phyloP scores from a whole-genome alignment of 2,113 vertebrate species.

The Siphamia tubifer region DNA sequence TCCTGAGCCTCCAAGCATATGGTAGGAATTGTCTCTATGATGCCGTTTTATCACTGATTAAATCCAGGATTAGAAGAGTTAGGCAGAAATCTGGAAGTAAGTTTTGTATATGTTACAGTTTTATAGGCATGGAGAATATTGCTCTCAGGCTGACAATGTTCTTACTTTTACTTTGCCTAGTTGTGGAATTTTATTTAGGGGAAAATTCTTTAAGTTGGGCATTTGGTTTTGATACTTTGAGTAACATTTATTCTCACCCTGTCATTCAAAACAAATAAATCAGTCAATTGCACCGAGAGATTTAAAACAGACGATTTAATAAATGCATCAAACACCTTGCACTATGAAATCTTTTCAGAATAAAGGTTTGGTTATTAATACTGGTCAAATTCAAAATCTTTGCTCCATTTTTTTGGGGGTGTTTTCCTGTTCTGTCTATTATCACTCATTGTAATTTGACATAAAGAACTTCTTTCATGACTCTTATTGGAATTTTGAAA shows the following conservation, averaged over 20 bases:
- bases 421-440: neutral
- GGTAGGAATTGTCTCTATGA: constrained; percentile 58
- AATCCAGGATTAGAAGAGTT: constrained; percentile 49
- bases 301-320: constrained; percentile 15
- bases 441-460: constrained; percentile 2
- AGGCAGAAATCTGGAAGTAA: constrained; percentile 35
- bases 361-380: too few relatives aligned
- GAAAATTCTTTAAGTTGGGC: neutral
- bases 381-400: too few relatives aligned
- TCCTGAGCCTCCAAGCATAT: constrained; percentile 58
- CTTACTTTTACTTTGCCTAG: neutral
- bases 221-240: neutral
- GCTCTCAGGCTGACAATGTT: constrained; percentile 9
- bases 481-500: neutral
- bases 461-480: neutral
- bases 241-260: neutral
- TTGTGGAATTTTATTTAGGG: neutral
- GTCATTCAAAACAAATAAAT: constrained; percentile 5
- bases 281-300: neutral
- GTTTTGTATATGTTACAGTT: constrained; percentile 28
- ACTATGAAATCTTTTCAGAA: neutral
- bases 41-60: constrained; percentile 55
- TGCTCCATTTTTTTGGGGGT: constrained; percentile 3
- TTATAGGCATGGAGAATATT: constrained; percentile 20
- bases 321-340: constrained; percentile 15